Percentiles rank a stretch among this genome's conserved stretches.
These are phyloP conservation scores for Frieseomelitta varia DNA, from an alignment of 1,140 invertebrate species.

Conservation along the genomic window DNA sequence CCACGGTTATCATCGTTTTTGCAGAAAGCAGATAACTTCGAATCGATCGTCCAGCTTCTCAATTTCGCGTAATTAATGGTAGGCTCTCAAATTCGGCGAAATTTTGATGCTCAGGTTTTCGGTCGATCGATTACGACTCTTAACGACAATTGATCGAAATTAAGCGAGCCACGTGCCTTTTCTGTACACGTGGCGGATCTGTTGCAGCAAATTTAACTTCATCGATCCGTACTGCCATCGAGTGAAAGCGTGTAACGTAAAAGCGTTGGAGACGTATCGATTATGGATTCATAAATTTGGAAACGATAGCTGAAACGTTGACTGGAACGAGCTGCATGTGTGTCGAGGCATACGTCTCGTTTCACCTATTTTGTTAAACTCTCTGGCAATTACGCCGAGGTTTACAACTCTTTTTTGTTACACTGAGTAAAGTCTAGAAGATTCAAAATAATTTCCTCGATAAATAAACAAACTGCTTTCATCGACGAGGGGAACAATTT, in stretches of 20 bases:
- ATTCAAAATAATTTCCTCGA: not conserved
- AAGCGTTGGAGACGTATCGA: not conserved
- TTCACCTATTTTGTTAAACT: not conserved
- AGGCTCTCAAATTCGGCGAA: conserved; percentile 22
- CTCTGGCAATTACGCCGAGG: not conserved
- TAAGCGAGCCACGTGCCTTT: conserved; percentile 6
- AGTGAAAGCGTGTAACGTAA: conserved; percentile 27
- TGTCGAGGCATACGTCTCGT: no score
- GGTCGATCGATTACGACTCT: not conserved
- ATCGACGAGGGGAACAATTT: not conserved
- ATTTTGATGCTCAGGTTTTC: not conserved
- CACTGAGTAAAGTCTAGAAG: not conserved
- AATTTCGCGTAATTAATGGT: conserved; percentile 44
- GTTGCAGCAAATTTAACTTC: conserved; percentile 35
- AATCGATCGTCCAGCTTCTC: conserved; percentile 30
- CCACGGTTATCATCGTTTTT: conserved; percentile 48
- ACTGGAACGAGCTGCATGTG: no score
- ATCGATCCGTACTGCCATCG: conserved; percentile 23
- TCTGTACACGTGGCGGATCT: not conserved
- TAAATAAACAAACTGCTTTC: not conserved
- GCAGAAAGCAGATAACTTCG: conserved; percentile 14
- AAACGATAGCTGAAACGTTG: not conserved
- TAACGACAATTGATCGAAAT: conserved; percentile 10
- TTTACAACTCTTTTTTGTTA: not conserved
- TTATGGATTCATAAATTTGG: not conserved